These are phyloP conservation scores for Brachionus plicatilis DNA, from an alignment of 1,140 invertebrate genomes.

Conservation along the genomic window DNA sequence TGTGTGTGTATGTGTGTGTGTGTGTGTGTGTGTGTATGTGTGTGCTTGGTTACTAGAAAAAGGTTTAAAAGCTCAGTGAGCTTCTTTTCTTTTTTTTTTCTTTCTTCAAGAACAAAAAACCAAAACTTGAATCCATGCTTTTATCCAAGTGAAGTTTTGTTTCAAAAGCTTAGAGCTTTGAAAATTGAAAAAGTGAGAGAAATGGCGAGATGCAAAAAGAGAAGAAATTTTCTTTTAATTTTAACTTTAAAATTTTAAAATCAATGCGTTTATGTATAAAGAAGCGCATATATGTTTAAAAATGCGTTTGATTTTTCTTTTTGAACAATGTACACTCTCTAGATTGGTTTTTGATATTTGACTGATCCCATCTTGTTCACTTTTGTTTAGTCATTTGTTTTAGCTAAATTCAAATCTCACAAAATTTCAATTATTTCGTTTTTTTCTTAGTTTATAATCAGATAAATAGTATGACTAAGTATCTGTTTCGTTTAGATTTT, in stretches of 20 bases:
- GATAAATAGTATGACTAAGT: no score
- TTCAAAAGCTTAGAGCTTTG: not conserved
- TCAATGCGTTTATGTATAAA: not conserved
- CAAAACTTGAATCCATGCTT: not conserved
- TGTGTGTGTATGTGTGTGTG: not conserved
- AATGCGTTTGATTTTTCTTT: not conserved
- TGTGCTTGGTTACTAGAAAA: not conserved
- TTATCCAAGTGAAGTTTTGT: not conserved
- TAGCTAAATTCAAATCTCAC: not conserved
- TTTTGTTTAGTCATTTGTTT: not conserved
- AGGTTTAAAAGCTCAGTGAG: not conserved
- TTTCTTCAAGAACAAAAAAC: not conserved
- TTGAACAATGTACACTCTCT: not conserved
- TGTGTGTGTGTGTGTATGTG: not conserved
- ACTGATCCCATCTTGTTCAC: not conserved
- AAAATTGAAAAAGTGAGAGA: not conserved
- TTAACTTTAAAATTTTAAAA: not conserved
- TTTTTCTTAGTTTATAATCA: not conserved
- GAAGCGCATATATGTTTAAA: not conserved
- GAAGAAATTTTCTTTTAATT: not conserved
- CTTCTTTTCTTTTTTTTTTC: not conserved
- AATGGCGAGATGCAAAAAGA: not conserved
- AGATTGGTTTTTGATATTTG: not conserved
- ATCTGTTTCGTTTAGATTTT: no score
- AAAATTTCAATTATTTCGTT: not conserved